Base-by-base conservation (phyloP, 2,888 invertebrate genomes). In the Phragmatobia fuliginosa region DNA sequence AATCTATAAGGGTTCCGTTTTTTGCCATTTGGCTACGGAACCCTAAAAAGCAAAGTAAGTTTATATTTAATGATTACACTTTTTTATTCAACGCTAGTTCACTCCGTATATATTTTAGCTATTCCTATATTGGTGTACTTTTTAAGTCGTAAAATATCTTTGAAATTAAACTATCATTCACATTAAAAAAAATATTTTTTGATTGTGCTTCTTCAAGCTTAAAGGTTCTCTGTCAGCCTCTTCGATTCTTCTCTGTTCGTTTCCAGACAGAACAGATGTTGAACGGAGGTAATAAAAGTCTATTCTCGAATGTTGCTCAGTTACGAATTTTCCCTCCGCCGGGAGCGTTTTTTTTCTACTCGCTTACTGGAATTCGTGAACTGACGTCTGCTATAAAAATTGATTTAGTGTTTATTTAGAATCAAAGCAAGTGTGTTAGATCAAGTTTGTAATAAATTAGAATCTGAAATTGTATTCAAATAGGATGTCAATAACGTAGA, bases 391-490 rank as follows among this genome's bases (percentile, higher is more conserved):
- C 25, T 28, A 28, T 28, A 56, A 28, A 28, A 52, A 56, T 16
- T 28, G 28, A 16, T 28, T 16, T 56, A 28, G 2, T 56, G 16
- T 28, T 28, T 16, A 28, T 28, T 16, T 16, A 8, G 2, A 28
- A 16, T 21, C 77, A 71, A 68, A 73, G 70, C 72, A 75, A 64
- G 71, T 73, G 71, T 73, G 72, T 76, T 75, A 72, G 59, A 80
- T 81, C 79, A 74, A 79, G 74, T 83, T 80, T 82, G 73, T 73
- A 77, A 82, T 85, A 82, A 77, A 82, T 85, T 82, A 83, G 79
- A 83, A 83, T 86, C 83, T 73, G 70, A 81, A 87, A 87, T 86
- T 79, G 79, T 83, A 89, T 88, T 87, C 83, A 83, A 85, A 85
- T 87, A 78, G 82, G 76, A 83, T 77, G 75, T 84, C 80, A 83